Conservation (phyloP, 2,888 invertebrate genomes). For the Oxystoma pomonae region DNA sequence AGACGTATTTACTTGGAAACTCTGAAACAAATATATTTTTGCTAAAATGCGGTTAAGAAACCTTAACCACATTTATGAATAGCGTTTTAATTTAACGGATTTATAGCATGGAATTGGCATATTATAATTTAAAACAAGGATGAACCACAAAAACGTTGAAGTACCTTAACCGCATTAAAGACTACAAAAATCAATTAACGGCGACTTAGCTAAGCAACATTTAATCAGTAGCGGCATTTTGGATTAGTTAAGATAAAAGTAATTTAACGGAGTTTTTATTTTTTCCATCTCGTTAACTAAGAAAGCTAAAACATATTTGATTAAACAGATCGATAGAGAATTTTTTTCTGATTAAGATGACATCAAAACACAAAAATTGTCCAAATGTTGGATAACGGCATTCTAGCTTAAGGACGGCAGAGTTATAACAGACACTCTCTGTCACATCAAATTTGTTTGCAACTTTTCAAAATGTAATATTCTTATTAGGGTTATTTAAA, state of each 20-base stretch:
- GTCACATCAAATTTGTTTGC: no score
- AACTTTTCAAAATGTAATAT: no score
- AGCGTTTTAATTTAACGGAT: constrained; percentile 5
- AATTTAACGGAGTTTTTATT: constrained; percentile 2
- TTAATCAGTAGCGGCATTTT: neutral
- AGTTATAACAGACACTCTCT: no score
- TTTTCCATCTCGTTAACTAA: neutral
- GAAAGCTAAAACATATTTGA: neutral
- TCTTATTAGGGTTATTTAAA: no score
- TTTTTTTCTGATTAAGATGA: neutral
- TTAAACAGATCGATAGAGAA: neutral
- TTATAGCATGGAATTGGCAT: constrained; percentile 4
- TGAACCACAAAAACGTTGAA: constrained; percentile 4
- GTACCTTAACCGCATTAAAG: constrained; percentile 6
- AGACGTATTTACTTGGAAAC: neutral
- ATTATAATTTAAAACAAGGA: constrained; percentile 5
- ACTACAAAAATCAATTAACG: constrained; percentile 6
- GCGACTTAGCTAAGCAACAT: constrained; percentile 1
- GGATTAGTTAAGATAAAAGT: constrained; percentile 6
- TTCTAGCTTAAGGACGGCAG: constrained; percentile 5
- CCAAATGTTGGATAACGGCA: constrained; percentile 2
- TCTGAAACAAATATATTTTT: neutral
- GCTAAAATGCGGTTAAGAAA: neutral
- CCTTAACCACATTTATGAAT: constrained; percentile 7
- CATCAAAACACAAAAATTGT: neutral